phyloP scores from a whole-genome alignment of 2,797 vertebrate genomes.

The Anniella stebbinsi region DNA sequence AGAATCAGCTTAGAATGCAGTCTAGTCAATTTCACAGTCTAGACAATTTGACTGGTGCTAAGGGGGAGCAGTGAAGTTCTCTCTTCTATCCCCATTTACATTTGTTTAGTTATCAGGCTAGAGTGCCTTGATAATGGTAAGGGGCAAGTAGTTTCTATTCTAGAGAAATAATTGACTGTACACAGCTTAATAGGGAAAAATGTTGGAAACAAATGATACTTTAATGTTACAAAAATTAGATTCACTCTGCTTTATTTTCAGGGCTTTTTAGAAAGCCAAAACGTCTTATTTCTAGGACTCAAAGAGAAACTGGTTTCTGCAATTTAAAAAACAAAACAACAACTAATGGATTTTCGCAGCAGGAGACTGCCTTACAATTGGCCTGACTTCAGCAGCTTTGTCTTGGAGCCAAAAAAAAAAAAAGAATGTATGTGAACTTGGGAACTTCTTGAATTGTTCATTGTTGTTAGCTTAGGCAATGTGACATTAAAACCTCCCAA shows the following conservation, averaged over 20 bases:
- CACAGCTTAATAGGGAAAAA: neutral
- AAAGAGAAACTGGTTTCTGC: conserved; percentile 18
- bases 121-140: neutral
- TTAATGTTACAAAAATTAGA: neutral
- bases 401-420: conserved; percentile 21
- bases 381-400: conserved; percentile 31
- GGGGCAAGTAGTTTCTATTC: neutral
- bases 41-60: neutral
- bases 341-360: conserved; percentile 24
- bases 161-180: neutral
- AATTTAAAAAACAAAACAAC: conserved; percentile 13
- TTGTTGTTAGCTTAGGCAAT: neutral
- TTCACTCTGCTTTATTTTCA: conserved; percentile 9
- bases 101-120: neutral
- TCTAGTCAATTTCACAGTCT: neutral
- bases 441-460: conserved; percentile 17
- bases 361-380: conserved; percentile 43
- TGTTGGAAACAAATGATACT: neutral
- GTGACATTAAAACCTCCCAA: neutral
- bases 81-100: neutral
- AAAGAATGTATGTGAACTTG: neutral
- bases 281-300: conserved; percentile 27
- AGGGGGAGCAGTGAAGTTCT: neutral
- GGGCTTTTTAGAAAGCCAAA: neutral
- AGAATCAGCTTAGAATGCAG: neutral